These are phyloP conservation scores for Oreochromis grahami DNA, from an alignment of 2,797 vertebrate species.

Conservation along the genomic window DNA sequence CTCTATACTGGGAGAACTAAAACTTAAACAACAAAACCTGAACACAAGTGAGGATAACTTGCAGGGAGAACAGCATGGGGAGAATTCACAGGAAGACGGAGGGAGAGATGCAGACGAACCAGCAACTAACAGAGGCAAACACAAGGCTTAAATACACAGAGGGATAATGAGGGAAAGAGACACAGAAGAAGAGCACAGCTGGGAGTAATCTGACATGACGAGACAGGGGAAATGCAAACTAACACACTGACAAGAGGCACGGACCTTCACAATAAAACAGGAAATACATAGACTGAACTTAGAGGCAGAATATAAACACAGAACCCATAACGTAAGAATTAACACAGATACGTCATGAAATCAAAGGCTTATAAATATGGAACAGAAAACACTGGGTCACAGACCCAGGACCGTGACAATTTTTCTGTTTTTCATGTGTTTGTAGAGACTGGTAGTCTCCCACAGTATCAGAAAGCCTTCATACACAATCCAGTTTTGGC, in stretches of 20 bases:
- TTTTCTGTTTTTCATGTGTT: neutral
- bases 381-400: too few species aligned
- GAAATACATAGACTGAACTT: neutral
- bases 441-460: neutral
- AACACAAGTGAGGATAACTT: too few species aligned
- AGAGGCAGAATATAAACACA: too few species aligned
- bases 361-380: too few species aligned
- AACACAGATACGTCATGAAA: too few species aligned
- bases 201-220: neutral
- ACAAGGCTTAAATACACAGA: neutral
- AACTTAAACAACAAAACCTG: too few species aligned
- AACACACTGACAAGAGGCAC: neutral
- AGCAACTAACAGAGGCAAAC: neutral
- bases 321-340: too few species aligned
- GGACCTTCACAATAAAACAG: neutral
- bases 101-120: too few species aligned
- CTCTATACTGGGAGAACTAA: too few species aligned
- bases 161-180: accelerated
- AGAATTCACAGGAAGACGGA: too few species aligned
- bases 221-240: neutral
- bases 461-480: neutral
- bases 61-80: too few species aligned
- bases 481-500: neutral
- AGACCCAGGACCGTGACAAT: too few species aligned
- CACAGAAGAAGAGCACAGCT: neutral